Conservation (phyloP, 2,888 invertebrate species). For the Dorcus parallelipipedus region DNA sequence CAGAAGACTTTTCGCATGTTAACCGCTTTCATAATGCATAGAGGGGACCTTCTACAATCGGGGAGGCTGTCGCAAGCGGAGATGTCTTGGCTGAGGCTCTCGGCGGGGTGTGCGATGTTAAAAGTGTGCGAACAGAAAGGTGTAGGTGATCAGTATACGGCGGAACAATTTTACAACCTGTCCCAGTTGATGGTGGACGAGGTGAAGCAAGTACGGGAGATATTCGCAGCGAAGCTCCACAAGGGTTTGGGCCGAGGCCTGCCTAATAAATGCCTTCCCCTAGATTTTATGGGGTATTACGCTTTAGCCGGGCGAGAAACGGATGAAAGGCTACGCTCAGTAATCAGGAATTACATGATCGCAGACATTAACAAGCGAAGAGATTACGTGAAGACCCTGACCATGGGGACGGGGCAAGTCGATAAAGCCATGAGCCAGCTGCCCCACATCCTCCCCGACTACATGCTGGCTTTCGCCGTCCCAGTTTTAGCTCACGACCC, state of each 20-base stretch:
- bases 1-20: conserved; percentile 94
- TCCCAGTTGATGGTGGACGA: conserved; percentile 87
- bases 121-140: conserved; percentile 97
- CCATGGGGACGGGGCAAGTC: conserved; percentile 62
- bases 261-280: conserved; percentile 85
- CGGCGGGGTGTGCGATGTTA: conserved; percentile 93
- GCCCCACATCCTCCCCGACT: conserved; percentile 91
- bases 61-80: conserved; percentile 77
- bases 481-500: conserved; percentile 94
- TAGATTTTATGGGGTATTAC: conserved; percentile 97
- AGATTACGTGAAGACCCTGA: conserved; percentile 86
- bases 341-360: conserved; percentile 77
- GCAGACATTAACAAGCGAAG: conserved; percentile 83
- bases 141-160: conserved; percentile 90
- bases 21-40: conserved; percentile 88
- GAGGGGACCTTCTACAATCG: conserved; percentile 64
- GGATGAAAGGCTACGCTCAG: conserved; percentile 68
- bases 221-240: conserved; percentile 86
- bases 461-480: conserved; percentile 95
- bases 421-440: conserved; percentile 73
- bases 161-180: conserved; percentile 92
- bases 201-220: conserved; percentile 82
- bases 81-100: conserved; percentile 88
- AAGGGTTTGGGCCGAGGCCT: conserved; percentile 83
- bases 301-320: conserved; percentile 86